Base-by-base conservation (phyloP, 2,888 invertebrate genomes). In the Cheilosia grossa region DNA sequence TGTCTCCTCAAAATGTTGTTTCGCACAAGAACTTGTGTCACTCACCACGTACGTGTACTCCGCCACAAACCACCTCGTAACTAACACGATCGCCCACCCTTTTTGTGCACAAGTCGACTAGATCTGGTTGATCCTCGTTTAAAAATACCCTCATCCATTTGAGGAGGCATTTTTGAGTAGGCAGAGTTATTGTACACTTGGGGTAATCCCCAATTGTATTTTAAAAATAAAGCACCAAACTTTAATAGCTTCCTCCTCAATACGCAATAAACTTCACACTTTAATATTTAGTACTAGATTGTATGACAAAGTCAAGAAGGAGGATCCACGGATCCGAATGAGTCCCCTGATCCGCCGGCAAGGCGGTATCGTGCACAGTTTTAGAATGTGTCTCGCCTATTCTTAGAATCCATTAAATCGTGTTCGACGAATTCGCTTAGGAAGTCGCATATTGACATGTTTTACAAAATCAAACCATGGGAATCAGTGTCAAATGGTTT, bases 371-470 rank as follows among this genome's bases (percentile, higher is more conserved):
- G 24, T 24, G 13, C 13, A 37, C 49, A 19, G 40, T 40, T 63
- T 54, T 78, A 78, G 78, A 78, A 53, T 47, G 17, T 40, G 63
- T 63, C 78, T 63, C 40, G 78, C 6, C 54, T 78, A 78, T 70
- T 63, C 7, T 63, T 70, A 49, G 78, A 78, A 61, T 56, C 61
- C 78, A 78, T 70, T 78, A 69, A 70, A 78, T 69, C 70, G 70
- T 30, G 27, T 78, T 70, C 69, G 78, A 78, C 69, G 78, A 70
- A 70, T 78, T 75, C 33, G 49, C 59, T 53, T 30, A 27, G 37
- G 13, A 58, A 59, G 49, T 59, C 27, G 47, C 70, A 17, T 51
- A 70, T 61, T 58, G 54, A 63, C 54, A 44, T 53, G 30, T 64
- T 24, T 56, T 64, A 27, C 56, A 27, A 54, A 47, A 74, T 49